Evolutionary conservation across 2,888 invertebrate genomes (phyloP), one percentile per base, ranked within the genome.

Genomic region (Mactromeris polynyma): DNA sequence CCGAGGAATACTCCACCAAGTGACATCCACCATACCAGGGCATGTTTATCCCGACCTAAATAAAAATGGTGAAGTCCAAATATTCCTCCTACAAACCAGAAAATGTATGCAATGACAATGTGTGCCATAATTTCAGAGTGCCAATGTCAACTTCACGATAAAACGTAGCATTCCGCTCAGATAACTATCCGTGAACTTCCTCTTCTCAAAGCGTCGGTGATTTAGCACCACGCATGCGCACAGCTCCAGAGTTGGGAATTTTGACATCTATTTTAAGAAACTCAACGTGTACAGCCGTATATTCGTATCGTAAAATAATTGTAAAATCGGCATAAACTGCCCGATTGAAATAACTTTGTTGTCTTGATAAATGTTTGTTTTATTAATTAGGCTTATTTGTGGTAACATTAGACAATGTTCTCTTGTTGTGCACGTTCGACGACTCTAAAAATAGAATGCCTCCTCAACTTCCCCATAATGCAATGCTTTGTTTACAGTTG

Each of bases 51-150:
- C 87, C 99, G 97, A 85, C 98, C 97, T 91, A 99, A 97, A 97
- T 99, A 99, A 95, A 99, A 98, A 96, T 99, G 98, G 97, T 99
- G 99, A 7, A 98, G 97, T 0, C 99, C 99, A 93, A 98, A 98
- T 94, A 98, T 97, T 6, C 99, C 99, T 31, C 98, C 98, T 93
- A 98, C 97, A 0, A 99, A 95, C 99, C 99, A 99, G 69, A 98
- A 97, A 0, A 99, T 89, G 96, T 99, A 99, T 0, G 99, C 98
- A 94, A 97, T 96, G 82, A 98, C 95, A 17, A 97, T 96, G 85
- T 97, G 97, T 83, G 91, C 95, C 95, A 96, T 95, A 42, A 14
- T 54, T 46, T 36, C 42, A 42, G 31, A 4, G 17, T 42, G 81
- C 64, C 64, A 64, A 0, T 14, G 21, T 36, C n/a, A 21, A 14